phyloP scores from a whole-genome alignment of 2,797 vertebrate genomes.

The Lepidocolaptes lacrymiger region DNA sequence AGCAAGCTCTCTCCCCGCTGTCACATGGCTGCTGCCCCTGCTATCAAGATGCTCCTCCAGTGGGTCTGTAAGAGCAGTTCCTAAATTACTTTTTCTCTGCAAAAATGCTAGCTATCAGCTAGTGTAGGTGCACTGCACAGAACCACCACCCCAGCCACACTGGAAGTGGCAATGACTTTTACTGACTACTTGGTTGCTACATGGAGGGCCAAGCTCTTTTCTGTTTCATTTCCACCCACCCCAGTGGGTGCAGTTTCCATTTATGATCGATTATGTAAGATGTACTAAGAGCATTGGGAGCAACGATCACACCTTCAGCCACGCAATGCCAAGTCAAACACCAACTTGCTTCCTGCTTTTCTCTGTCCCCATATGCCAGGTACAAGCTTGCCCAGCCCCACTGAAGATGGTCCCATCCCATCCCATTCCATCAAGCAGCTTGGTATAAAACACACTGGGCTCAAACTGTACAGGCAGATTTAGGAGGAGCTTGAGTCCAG shows the following conservation, averaged over 20 bases:
- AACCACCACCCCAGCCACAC: not conserved
- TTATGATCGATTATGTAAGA: not conserved
- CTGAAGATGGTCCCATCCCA: not conserved
- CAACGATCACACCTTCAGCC: not conserved
- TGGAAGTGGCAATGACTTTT: not conserved
- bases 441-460: not conserved
- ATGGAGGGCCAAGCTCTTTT: not conserved
- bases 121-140: not conserved
- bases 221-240: not conserved
- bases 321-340: not conserved
- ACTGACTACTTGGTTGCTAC: not conserved
- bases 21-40: not conserved
- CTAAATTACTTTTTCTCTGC: not conserved
- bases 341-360: not conserved
- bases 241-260: not conserved
- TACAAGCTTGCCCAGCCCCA: not conserved
- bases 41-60: not conserved
- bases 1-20: not conserved
- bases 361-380: not conserved
- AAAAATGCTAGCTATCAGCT: not conserved
- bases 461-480: not conserved
- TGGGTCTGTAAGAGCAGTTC: not conserved
- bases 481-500: not conserved
- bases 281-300: not conserved
- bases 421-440: not conserved